Conservation (phyloP, 1,140 invertebrate species). For the Eueides isabella region DNA sequence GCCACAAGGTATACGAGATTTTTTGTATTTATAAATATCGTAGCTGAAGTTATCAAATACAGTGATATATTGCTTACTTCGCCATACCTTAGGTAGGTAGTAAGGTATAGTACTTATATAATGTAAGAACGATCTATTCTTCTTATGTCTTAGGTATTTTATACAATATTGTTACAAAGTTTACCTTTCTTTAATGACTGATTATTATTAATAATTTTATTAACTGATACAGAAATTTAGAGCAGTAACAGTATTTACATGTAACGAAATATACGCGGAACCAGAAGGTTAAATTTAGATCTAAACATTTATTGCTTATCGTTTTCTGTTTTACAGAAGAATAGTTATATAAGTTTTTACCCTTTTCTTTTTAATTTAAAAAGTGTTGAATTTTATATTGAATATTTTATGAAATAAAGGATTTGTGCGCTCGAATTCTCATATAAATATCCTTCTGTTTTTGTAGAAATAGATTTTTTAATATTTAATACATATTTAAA, state of each 20-base stretch:
- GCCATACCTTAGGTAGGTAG: constrained; percentile 62
- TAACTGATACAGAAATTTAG: constrained; percentile 28
- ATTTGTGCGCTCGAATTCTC: constrained; percentile 44
- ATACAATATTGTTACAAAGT: constrained; percentile 55
- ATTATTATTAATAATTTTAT: constrained; percentile 40
- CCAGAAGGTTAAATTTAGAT: constrained; percentile 23
- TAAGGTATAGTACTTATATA: constrained; percentile 64
- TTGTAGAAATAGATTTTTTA: constrained; percentile 44
- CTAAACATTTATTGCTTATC: constrained; percentile 38
- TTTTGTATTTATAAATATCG: constrained; percentile 62
- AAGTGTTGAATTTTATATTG: background rate
- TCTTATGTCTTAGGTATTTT: constrained; percentile 64
- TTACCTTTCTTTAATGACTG: constrained; percentile 41
- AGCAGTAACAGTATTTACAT: constrained; percentile 42
- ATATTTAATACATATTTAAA: constrained; percentile 34
- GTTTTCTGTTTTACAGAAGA: constrained; percentile 36
- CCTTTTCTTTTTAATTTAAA: background rate
- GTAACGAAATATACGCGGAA: constrained; percentile 25
- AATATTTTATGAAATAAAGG: background rate
- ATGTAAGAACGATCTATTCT: constrained; percentile 59
- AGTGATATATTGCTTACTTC: constrained; percentile 69
- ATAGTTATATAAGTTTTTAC: constrained; percentile 34
- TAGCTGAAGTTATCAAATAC: constrained; percentile 60
- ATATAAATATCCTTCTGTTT: constrained; percentile 41
- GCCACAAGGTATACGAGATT: constrained; percentile 53